Base-by-base conservation (phyloP, 2,888 invertebrate species). In the Acholoe squamosa region DNA sequence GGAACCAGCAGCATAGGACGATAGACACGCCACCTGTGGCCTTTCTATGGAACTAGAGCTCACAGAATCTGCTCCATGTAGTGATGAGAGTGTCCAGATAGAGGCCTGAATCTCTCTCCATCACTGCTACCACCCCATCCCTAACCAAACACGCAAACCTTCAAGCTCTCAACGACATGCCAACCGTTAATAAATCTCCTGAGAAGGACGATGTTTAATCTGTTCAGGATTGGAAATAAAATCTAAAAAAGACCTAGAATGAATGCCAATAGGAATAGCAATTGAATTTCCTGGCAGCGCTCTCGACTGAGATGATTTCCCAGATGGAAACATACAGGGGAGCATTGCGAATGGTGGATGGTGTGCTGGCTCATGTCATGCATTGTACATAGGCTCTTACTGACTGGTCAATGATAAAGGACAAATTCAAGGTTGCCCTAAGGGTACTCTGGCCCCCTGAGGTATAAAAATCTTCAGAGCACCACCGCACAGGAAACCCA, bases 1-100 rank as follows among this genome's bases (percentile, higher is more conserved):
- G 80, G 3, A 3, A 43, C 43, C 43, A 43, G 43, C 43, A 34
- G 14, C 12, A 34, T 12, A 43, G 34, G 19, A 19, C 80, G 80
- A 80, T 43, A 5, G 80, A 16, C 34, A 25, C 43, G 80, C 80
- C 80, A 80, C 80, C 80, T 80, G 80, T 16, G 80, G 33, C 25
- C 31, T 7, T 22, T n/a, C 71, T 3, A n/a, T 14, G 71, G 14
- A 71, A 28, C 14, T 25, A 28, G 14, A 71, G 71, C 28, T 28
- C 25, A 0, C 61, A 61, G 5, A 14, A 19, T 3, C 61, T n/a
- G 61, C 61, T 43, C 43, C 43, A 43, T 43, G 43, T 43, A 43
- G 43, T 43, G 43, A 43, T 43, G 43, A 43, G 43, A 43, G 5
- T 43, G 43, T 43, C 5, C 43, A 7, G 43, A 43, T 43, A 43